A percentile compares a stretch with the other conserved stretches of the same genome.
These are phyloP conservation scores for Mercenaria mercenaria DNA, from an alignment of 1,140 invertebrate genomes.

Conservation along the genomic window DNA sequence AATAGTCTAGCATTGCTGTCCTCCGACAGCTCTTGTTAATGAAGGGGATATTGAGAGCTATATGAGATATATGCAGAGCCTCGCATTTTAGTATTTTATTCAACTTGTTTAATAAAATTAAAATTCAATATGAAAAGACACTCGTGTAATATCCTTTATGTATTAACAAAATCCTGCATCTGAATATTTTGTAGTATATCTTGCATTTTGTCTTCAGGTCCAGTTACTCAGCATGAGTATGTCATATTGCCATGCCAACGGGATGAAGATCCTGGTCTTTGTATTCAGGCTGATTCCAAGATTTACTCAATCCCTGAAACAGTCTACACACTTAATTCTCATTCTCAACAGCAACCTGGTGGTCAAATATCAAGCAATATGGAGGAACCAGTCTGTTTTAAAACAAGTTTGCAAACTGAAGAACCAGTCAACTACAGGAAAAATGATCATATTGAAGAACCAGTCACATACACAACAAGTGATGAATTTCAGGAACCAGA, in stretches of 20 bases:
- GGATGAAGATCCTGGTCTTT: background rate
- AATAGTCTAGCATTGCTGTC: too few relatives aligned
- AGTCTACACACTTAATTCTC: slow-evolving; percentile 15
- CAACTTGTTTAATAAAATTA: too few relatives aligned
- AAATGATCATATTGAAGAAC: background rate
- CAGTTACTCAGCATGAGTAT: slow-evolving; percentile 21
- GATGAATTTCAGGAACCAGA: background rate
- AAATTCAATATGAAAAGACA: too few relatives aligned
- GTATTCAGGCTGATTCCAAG: background rate
- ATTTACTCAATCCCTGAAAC: background rate
- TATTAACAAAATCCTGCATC: too few relatives aligned
- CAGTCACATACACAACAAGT: background rate
- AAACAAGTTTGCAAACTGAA: background rate
- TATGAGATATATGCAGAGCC: too few relatives aligned
- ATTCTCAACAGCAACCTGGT: background rate
- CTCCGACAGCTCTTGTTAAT: too few relatives aligned
- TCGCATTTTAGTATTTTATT: too few relatives aligned
- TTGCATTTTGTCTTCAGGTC: too few relatives aligned
- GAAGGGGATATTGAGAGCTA: too few relatives aligned
- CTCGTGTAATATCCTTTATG: too few relatives aligned
- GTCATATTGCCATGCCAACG: slow-evolving; percentile 15
- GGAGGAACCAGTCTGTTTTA: background rate
- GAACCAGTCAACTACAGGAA: background rate
- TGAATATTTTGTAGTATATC: too few relatives aligned
- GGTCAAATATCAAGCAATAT: background rate